Evolutionary conservation across 35 echinoderm and acorn worm species (phyloP).

Genomic region (Anneissia japonica): DNA sequence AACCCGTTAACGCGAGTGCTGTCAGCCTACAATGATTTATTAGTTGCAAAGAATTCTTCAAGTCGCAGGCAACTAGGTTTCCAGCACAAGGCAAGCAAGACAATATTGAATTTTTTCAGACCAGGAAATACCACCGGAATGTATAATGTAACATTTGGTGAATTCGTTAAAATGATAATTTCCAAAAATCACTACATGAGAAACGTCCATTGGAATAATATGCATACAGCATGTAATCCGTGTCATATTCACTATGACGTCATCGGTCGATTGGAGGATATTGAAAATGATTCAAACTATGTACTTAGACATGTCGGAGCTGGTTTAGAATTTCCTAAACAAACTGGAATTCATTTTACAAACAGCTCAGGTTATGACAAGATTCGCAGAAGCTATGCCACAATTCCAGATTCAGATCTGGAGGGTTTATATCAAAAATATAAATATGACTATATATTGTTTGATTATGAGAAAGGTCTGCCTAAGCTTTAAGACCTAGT

Average conservation of each 20-base stretch:
- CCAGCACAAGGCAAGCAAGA: background rate
- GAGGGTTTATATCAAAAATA: slow-evolving; percentile 4
- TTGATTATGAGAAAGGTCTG: slow-evolving; percentile 6
- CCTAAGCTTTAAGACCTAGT: background rate
- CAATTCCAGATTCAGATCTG: slow-evolving; percentile 7
- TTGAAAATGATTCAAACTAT: slow-evolving; percentile 41
- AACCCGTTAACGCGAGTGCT: slow-evolving; percentile 61
- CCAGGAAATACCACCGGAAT: background rate
- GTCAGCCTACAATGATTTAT: slow-evolving; percentile 59
- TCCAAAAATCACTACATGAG: background rate
- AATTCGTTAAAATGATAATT: slow-evolving; percentile 34
- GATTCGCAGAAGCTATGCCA: background rate
- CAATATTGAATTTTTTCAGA: background rate
- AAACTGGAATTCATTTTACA: background rate
- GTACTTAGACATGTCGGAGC: slow-evolving; percentile 11
- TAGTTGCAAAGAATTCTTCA: background rate
- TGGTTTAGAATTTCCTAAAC: background rate
- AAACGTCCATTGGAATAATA: slow-evolving; percentile 55
- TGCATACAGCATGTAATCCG: slow-evolving; percentile 40
- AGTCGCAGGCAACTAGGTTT: background rate
- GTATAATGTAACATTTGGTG: slow-evolving; percentile 39
- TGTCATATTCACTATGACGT: slow-evolving; percentile 60
- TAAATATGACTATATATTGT: slow-evolving; percentile 26
- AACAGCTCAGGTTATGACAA: slow-evolving; percentile 4
- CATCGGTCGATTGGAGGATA: slow-evolving; percentile 60